phyloP scores from a whole-genome alignment of 2,888 invertebrate species.

The Didymodactylos carnosus region DNA sequence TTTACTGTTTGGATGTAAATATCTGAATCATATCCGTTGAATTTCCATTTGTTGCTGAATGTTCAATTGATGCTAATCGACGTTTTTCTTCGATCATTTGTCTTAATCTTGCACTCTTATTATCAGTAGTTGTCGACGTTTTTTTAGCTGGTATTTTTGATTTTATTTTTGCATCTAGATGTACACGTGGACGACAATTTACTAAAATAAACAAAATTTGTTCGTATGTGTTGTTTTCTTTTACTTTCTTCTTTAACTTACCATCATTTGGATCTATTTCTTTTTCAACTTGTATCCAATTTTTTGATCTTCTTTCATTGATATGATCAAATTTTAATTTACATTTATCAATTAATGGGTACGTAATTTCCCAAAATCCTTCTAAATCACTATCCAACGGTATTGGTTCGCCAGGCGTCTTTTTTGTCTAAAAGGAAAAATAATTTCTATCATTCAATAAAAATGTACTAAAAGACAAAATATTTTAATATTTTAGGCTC shows the following conservation, averaged over 20 bases:
- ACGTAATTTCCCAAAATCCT: slow-evolving; percentile 95
- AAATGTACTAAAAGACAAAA: background rate
- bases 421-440: background rate
- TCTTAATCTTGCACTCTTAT: background rate
- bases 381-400: slow-evolving; percentile 71
- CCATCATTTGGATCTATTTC: background rate
- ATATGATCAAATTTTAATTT: slow-evolving; percentile 49
- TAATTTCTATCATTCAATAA: background rate
- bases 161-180: background rate
- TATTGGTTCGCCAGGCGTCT: slow-evolving; percentile 23
- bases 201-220: background rate
- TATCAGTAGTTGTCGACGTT: too few species aligned
- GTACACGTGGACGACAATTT: background rate
- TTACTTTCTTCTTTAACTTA: background rate
- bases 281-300: slow-evolving; percentile 22
- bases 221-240: background rate
- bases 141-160: background rate
- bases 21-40: too few species aligned
- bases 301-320: slow-evolving; percentile 27
- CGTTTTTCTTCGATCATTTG: background rate
- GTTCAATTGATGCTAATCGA: background rate
- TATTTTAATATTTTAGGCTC: too few species aligned
- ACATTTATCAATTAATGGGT: slow-evolving; percentile 67
- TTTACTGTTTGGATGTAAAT: too few species aligned
- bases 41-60: background rate